Evolutionary conservation across 1,140 invertebrate species (phyloP), one percentile per base, ranked within the genome.

Genomic region (Aphidius gifuensis): DNA sequence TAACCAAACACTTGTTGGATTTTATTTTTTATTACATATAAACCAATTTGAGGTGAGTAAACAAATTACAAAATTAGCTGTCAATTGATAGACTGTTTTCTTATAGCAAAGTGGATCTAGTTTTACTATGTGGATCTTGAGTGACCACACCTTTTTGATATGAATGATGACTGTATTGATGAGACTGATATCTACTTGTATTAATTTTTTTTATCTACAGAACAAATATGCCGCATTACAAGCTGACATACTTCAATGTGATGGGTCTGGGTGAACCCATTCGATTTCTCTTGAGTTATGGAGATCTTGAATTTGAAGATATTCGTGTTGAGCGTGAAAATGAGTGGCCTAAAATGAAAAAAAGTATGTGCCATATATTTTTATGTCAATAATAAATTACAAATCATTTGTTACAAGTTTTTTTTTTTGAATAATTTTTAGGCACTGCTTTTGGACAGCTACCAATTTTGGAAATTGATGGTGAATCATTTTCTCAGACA

Each of bases 191-290:
- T 32, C 23, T 32, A 32, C 23, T 32, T 32, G 23, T 32, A 32
- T 32, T 16, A 16, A 16, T 32, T 32, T 32, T 4, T 32, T 32
- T 32, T 32, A 32, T 32, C 23, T 32, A 4, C 1, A 32, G 23
- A 32, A 32, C 23, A 32, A 32, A 32, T 32, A 66, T 64, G 58
- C 69, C 73, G 6, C 65, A 68, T 70, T 86, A 85, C 72, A 85
- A 84, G 66, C 73, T 90, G 9, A 86, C 83, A 58, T 90, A 90
- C 67, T 90, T 89, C 75, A 83, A 87, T 69, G 78, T 86, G 11
- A 85, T 83, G 74, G 88, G 86, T 8, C 74, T 90, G 38, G 88
- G 82, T 21, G 88, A 92, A 72, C 84, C 87, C 4, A 85, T 89
- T 62, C 81, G 90, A 60, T 85, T 86, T 62, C 75, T 92, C 11